These are phyloP conservation scores for Chloebia gouldiae DNA, from an alignment of 2,113 vertebrate genomes.

Conservation along the genomic window DNA sequence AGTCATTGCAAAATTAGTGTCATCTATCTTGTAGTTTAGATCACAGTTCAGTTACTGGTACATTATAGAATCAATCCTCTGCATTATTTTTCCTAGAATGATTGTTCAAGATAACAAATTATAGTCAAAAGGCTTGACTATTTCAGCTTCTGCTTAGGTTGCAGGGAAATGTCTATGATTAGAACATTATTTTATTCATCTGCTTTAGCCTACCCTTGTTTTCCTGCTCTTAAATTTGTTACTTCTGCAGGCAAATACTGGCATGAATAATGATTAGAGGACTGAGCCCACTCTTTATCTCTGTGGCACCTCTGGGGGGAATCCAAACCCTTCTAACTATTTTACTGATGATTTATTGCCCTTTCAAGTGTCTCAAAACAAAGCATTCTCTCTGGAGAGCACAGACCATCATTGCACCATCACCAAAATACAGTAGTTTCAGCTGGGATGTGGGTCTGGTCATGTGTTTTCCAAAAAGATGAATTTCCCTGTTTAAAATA, in stretches of 20 bases:
- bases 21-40: not conserved
- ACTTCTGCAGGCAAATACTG: not conserved
- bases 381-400: not conserved
- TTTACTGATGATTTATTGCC: not conserved
- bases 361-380: not conserved
- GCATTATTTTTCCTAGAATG: not conserved
- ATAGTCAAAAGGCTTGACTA: not conserved
- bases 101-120: not conserved
- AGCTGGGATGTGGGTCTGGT: not conserved
- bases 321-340: not conserved
- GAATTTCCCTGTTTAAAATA: not conserved
- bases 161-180: accelerated
- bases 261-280: not conserved
- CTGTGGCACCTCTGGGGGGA: not conserved
- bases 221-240: not conserved
- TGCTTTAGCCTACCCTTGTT: not conserved
- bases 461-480: not conserved
- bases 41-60: not conserved
- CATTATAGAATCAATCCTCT: not conserved
- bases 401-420: not conserved
- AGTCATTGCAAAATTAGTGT: not conserved
- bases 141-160: not conserved
- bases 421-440: not conserved
- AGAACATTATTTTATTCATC: not conserved
- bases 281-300: not conserved